phyloP scores from a whole-genome alignment of 2,888 invertebrate genomes.

The Tortricodes alternella region DNA sequence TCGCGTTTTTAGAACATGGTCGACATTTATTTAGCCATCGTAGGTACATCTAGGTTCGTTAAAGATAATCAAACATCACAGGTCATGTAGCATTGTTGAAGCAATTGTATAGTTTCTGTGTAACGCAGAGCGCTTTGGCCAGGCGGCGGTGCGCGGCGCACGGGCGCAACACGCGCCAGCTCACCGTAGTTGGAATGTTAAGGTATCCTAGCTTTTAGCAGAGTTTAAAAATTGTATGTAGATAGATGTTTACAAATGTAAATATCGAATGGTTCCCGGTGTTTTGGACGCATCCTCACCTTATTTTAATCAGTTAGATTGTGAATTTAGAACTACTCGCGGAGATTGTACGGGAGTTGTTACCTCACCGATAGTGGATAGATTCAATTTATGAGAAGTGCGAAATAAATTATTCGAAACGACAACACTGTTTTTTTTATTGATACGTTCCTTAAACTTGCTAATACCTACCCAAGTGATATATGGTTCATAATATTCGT shows the following conservation, averaged over 20 bases:
- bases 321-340: slow-evolving; percentile 68
- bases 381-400: slow-evolving; percentile 76
- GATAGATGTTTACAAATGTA: slow-evolving; percentile 28
- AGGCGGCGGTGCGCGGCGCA: slow-evolving; percentile 8
- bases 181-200: neutral
- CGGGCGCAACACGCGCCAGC: slow-evolving; percentile 7
- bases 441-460: neutral
- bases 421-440: slow-evolving; percentile 33
- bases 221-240: slow-evolving; percentile 17
- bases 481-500: too few relatives aligned
- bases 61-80: neutral
- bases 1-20: neutral
- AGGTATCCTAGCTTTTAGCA: slow-evolving; percentile 3
- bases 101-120: neutral
- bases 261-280: slow-evolving; percentile 31
- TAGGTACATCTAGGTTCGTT: neutral
- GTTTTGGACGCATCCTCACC: slow-evolving; percentile 57
- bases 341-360: slow-evolving; percentile 73
- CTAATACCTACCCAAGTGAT: too few relatives aligned
- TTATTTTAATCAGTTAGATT: slow-evolving; percentile 60
- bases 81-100: neutral
- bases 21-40: neutral
- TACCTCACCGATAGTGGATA: slow-evolving; percentile 81
- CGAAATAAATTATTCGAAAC: slow-evolving; percentile 72
- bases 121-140: neutral